A percentile compares a stretch with the other conserved stretches of the same genome.
These are phyloP conservation scores for Epizoanthus ramosus DNA, from an alignment of 92 coral and sea anemone species.

Conservation along the genomic window DNA sequence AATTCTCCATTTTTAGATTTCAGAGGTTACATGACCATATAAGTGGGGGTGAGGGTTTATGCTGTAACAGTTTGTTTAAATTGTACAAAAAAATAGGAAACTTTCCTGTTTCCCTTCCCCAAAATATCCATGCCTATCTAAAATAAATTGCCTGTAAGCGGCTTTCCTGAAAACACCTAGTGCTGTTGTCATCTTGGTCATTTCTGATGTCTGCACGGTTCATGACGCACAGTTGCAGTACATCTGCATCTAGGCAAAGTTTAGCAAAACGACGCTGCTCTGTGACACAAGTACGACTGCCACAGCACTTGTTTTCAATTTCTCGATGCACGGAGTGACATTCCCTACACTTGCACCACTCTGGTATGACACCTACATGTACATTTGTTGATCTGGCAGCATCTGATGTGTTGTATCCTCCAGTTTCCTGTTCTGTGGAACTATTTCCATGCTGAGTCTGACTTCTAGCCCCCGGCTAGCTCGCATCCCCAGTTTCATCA, in stretches of 20 bases:
- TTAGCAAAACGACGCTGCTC: constrained; percentile 31
- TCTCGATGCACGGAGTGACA: constrained; percentile 54
- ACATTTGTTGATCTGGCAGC: not conserved
- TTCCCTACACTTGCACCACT: constrained; percentile 61
- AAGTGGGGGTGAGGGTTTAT: too few relatives aligned
- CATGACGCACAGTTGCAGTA: constrained; percentile 41
- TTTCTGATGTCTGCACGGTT: constrained; percentile 49
- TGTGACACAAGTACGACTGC: constrained; percentile 43
- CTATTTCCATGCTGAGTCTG: too few relatives aligned
- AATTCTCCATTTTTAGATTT: too few relatives aligned
- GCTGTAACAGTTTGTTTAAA: too few relatives aligned
- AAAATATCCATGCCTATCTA: constrained; percentile 52
- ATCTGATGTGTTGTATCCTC: too few relatives aligned
- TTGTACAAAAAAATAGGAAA: constrained; percentile 43
- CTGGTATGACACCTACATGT: constrained; percentile 1
- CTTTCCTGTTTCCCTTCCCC: constrained; percentile 50
- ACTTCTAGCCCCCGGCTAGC: too few relatives aligned
- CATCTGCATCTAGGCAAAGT: constrained; percentile 54
- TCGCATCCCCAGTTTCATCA: constrained; percentile 2
- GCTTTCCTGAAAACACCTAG: constrained; percentile 51
- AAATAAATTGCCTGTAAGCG: constrained; percentile 54
- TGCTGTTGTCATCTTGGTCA: constrained; percentile 54
- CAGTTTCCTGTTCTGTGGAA: too few relatives aligned
- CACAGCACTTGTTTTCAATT: constrained; percentile 59
- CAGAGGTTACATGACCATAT: too few relatives aligned